Conservation (phyloP, 1,140 invertebrate genomes). For the Hermatobates lingyangjiaoensis region DNA sequence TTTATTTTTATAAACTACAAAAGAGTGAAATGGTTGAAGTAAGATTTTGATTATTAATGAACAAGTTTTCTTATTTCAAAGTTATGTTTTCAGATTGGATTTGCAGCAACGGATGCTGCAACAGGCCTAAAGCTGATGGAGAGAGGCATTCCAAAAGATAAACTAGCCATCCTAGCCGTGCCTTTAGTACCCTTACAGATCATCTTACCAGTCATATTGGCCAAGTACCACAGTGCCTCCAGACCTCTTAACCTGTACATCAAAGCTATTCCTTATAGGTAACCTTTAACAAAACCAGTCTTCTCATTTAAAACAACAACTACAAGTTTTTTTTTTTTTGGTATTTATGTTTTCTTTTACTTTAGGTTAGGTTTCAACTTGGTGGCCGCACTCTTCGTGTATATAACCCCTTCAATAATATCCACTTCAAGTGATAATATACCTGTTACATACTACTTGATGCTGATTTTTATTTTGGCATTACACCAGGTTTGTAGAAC, state of each 20-base stretch:
- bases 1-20: no score
- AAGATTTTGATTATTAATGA: no score
- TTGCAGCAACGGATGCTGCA: conserved; percentile 87
- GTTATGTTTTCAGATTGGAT: conserved; percentile 74
- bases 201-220: conserved; percentile 71
- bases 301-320: no score
- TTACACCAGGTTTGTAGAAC: conserved; percentile 63
- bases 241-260: conserved; percentile 76
- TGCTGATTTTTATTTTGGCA: conserved; percentile 60
- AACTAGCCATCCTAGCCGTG: conserved; percentile 75
- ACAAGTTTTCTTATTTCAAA: no score
- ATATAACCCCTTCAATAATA: conserved; percentile 55
- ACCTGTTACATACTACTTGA: conserved; percentile 58
- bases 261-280: conserved; percentile 72
- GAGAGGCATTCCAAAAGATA: conserved; percentile 86
- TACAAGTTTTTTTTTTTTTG: conserved; percentile 3
- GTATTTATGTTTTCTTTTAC: conserved; percentile 11
- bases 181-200: conserved; percentile 91
- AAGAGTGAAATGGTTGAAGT: no score
- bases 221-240: conserved; percentile 60
- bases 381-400: conserved; percentile 64
- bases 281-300: no score
- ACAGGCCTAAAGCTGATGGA: conserved; percentile 89
- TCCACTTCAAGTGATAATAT: conserved; percentile 41
- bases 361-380: conserved; percentile 52